A percentile compares a stretch with the other conserved stretches of the same genome.
These are phyloP conservation scores for Ceratosolen solmsi DNA, from an alignment of 1,140 invertebrate species.

Conservation along the genomic window DNA sequence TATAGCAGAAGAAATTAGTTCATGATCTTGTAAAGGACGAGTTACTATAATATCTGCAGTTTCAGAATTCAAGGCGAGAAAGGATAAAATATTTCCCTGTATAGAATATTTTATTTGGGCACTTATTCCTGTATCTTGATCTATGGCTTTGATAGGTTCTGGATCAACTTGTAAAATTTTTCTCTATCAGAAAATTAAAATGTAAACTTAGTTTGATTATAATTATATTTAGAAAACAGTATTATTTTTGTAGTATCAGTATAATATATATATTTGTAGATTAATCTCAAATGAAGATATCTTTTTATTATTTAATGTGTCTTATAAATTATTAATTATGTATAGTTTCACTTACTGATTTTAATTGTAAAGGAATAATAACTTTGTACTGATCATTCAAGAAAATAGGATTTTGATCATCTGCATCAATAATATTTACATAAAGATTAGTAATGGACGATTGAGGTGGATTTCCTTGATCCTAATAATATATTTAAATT, in stretches of 20 bases:
- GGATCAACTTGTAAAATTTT: constrained; percentile 76
- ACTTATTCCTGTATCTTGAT: constrained; percentile 87
- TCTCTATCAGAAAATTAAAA: constrained; percentile 74
- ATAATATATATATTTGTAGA: no score
- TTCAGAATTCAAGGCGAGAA: constrained; percentile 75
- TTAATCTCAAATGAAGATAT: no score
- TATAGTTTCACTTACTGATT: constrained; percentile 70
- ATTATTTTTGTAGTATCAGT: no score
- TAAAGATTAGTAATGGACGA: constrained; percentile 83
- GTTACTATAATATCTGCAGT: constrained; percentile 78
- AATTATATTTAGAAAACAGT: no score
- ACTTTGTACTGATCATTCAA: constrained; percentile 84
- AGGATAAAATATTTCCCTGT: constrained; percentile 71
- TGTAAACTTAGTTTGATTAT: no score
- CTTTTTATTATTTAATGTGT: no score
- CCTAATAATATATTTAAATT: constrained; percentile 69
- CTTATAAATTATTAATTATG: not conserved
- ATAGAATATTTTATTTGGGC: constrained; percentile 82
- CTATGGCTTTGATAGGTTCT: constrained; percentile 80
- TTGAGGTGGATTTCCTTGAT: constrained; percentile 87
- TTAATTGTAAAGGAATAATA: constrained; percentile 77
- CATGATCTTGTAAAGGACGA: constrained; percentile 76
- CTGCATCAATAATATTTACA: constrained; percentile 89
- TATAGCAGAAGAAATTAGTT: constrained; percentile 80
- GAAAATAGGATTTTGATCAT: constrained; percentile 93